A percentile compares a stretch with the other conserved stretches of the same genome.
Evolutionary conservation across 2,113 vertebrate species (phyloP).

Genomic region (Poeciliopsis prolifica): DNA sequence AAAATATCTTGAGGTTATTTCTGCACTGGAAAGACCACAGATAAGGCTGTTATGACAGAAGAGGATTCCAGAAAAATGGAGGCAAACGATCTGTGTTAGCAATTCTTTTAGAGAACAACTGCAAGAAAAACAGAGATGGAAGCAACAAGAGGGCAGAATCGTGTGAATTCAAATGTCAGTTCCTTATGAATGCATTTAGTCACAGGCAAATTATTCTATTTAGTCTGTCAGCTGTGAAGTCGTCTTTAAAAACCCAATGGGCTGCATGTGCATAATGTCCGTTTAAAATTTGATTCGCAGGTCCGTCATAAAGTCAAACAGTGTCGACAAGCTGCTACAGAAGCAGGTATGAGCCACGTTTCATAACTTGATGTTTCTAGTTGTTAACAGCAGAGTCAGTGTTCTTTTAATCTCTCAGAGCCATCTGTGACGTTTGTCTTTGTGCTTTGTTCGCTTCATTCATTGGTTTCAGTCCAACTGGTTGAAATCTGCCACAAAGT

Average conservation of each 20-base stretch:
- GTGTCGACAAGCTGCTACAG: conserved; percentile 82
- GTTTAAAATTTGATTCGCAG: conserved; percentile 66
- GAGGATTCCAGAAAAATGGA: no score
- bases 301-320: conserved; percentile 87
- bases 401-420: not conserved
- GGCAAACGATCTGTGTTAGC: no score
- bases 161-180: not conserved
- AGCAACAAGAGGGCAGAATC: conserved; percentile 1
- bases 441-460: not conserved
- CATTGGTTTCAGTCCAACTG: not conserved
- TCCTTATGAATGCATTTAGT: not conserved
- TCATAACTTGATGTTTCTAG: not conserved
- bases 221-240: conserved; percentile 14
- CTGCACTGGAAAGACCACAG: not conserved
- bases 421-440: not conserved
- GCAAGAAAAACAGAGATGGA: not conserved
- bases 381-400: not conserved
- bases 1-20: not conserved
- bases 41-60: not conserved
- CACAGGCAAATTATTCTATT: not conserved
- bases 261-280: not conserved
- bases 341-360: conserved; percentile 85
- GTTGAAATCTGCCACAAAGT: not conserved
- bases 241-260: not conserved
- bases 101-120: not conserved